Conservation (phyloP, 2,113 vertebrate species). For the Clarias gariepinus region DNA sequence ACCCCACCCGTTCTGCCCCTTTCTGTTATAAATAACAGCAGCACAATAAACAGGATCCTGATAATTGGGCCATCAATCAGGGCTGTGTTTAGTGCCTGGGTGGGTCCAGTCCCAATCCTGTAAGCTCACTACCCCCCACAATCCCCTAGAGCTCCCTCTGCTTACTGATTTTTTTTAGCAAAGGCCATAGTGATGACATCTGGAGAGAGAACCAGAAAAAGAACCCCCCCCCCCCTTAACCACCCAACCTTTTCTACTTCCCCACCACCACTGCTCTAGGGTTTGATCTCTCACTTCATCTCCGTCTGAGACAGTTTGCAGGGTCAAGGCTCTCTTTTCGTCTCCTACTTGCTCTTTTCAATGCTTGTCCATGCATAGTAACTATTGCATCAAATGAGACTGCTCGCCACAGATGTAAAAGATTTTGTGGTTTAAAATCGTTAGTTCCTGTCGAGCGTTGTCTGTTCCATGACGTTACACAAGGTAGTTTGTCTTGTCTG, state of each 20-base stretch:
- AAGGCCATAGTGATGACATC: slow-evolving; percentile 55
- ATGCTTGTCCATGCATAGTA: neutral
- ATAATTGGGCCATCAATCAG: slow-evolving; percentile 81
- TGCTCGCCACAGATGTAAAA: neutral
- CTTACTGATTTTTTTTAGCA: slow-evolving; percentile 51
- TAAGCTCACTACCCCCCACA: slow-evolving; percentile 57
- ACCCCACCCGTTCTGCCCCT: slow-evolving; percentile 56
- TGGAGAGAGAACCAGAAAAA: slow-evolving; percentile 54
- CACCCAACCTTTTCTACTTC: neutral
- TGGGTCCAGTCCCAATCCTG: slow-evolving; percentile 59
- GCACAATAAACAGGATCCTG: slow-evolving; percentile 78
- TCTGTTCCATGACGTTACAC: neutral
- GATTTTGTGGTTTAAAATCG: neutral
- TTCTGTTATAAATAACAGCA: slow-evolving; percentile 84
- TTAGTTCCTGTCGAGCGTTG: neutral
- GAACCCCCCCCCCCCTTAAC: neutral
- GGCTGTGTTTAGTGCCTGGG: slow-evolving; percentile 67
- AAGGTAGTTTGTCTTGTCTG: neutral
- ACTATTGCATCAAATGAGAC: neutral
- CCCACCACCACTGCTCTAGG: slow-evolving; percentile 24
- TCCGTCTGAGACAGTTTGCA: slow-evolving; percentile 26
- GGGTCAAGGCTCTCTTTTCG: slow-evolving; percentile 12
- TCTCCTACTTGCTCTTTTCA: slow-evolving; percentile 18
- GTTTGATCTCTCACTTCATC: slow-evolving; percentile 36
- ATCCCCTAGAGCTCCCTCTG: slow-evolving; percentile 23